Evolutionary conservation across 2,113 vertebrate genomes (phyloP).

Genomic region (Isurus oxyrinchus): DNA sequence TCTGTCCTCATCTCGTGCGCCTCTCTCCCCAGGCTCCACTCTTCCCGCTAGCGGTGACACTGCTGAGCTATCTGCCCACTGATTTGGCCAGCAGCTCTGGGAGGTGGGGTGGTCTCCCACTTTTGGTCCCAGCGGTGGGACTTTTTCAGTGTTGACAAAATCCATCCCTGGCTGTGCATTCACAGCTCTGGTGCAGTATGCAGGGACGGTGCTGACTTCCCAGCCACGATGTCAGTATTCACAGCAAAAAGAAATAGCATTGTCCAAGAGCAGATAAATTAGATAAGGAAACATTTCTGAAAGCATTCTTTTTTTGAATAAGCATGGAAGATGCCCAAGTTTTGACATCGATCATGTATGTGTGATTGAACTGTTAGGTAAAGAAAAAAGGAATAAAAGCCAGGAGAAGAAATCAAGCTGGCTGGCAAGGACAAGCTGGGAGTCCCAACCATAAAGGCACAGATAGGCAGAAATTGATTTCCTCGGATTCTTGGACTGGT

Average conservation of each 20-base stretch:
- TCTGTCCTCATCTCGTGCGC: too few species aligned
- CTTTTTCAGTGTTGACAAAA: not conserved
- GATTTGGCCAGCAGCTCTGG: not conserved
- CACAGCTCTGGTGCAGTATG: not conserved
- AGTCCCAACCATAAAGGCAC: not conserved
- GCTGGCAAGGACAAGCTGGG: not conserved
- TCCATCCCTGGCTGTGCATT: not conserved
- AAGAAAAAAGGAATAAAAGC: not conserved
- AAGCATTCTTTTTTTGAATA: not conserved
- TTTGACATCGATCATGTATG: not conserved
- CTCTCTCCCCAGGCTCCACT: too few species aligned
- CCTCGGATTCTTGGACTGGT: not conserved
- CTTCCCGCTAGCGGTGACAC: not conserved
- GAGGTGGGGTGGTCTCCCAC: not conserved
- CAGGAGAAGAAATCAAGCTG: not conserved
- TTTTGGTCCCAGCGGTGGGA: not conserved
- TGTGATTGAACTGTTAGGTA: not conserved
- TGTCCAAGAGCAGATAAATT: not conserved
- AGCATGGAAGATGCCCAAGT: not conserved
- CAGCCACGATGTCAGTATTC: not conserved
- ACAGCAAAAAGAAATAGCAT: not conserved
- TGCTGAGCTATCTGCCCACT: not conserved
- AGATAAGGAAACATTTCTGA: not conserved
- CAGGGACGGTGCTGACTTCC: not conserved
- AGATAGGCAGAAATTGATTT: not conserved